These are phyloP conservation scores for Apostichopus japonicus DNA, from an alignment of 35 echinoderm and acorn worm genomes.

Conservation along the genomic window DNA sequence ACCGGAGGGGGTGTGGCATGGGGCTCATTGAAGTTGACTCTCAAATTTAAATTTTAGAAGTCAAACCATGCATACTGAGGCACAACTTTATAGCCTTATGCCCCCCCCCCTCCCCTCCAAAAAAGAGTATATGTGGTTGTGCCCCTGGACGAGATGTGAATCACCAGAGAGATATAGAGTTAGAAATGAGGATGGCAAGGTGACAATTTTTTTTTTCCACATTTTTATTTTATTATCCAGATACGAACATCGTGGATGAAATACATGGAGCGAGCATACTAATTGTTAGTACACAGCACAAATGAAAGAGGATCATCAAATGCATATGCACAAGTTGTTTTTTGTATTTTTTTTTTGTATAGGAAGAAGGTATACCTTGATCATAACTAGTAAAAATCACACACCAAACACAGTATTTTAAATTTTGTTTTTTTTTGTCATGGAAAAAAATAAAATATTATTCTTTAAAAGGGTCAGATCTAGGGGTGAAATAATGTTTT, in stretches of 20 bases:
- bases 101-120: too few relatives aligned
- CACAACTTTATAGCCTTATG: too few relatives aligned
- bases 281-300: constrained; percentile 44
- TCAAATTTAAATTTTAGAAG: too few relatives aligned
- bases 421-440: not conserved
- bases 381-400: not conserved
- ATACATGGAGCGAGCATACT: constrained; percentile 41
- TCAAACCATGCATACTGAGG: too few relatives aligned
- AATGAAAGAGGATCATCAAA: constrained; percentile 1
- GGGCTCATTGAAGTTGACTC: too few relatives aligned
- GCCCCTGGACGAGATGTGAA: too few relatives aligned
- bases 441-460: not conserved
- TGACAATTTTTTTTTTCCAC: not conserved
- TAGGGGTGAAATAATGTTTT: not conserved
- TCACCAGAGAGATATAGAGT: too few relatives aligned
- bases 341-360: not conserved
- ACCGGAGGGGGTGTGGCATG: too few relatives aligned
- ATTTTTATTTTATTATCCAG: constrained; percentile 27
- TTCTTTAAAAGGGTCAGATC: not conserved
- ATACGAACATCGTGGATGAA: constrained; percentile 37
- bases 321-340: not conserved
- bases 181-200: too few relatives aligned
- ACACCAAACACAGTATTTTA: not conserved
- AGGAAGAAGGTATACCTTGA: constrained; percentile 14
- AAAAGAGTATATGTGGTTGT: too few relatives aligned